A percentile compares a stretch with the other conserved stretches of the same genome.
Evolutionary conservation across 1,140 invertebrate genomes (phyloP).

Genomic region (Aethina tumida): DNA sequence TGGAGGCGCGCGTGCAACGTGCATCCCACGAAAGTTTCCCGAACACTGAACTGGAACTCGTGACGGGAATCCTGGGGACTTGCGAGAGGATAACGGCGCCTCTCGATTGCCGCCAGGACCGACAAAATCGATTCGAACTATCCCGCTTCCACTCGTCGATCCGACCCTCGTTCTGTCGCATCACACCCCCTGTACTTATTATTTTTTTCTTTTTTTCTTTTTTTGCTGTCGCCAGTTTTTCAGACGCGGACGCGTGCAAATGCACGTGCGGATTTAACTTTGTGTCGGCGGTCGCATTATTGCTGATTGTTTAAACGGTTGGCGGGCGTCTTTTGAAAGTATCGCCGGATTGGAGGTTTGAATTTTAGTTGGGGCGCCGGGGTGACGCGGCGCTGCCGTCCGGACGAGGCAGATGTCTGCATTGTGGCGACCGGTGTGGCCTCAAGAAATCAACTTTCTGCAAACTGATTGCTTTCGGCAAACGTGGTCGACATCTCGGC

Average conservation of each 20-base stretch:
- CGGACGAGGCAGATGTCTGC: too few species aligned
- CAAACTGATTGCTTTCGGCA: too few species aligned
- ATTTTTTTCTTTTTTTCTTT: neutral
- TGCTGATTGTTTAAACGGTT: too few species aligned
- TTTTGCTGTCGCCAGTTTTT: neutral
- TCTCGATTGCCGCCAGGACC: constrained; percentile 23
- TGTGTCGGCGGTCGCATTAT: too few species aligned
- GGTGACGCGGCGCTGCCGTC: too few species aligned
- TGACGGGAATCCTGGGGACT: constrained; percentile 10
- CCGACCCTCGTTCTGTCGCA: constrained; percentile 1
- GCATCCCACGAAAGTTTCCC: constrained; percentile 1
- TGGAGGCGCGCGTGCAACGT: too few species aligned
- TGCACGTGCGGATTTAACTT: neutral
- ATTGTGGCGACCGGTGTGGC: too few species aligned
- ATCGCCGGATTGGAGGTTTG: too few species aligned
- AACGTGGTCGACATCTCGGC: too few species aligned
- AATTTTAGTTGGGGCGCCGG: too few species aligned
- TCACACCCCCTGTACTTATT: neutral
- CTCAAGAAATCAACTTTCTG: too few species aligned
- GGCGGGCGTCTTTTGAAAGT: too few species aligned
- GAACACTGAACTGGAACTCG: constrained; percentile 7
- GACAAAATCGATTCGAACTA: constrained; percentile 21
- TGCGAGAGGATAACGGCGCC: constrained; percentile 20
- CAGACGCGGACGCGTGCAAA: neutral
- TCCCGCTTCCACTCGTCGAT: constrained; percentile 12